phyloP scores from a whole-genome alignment of 2,797 vertebrate genomes.

The Chrysocyon brachyurus region DNA sequence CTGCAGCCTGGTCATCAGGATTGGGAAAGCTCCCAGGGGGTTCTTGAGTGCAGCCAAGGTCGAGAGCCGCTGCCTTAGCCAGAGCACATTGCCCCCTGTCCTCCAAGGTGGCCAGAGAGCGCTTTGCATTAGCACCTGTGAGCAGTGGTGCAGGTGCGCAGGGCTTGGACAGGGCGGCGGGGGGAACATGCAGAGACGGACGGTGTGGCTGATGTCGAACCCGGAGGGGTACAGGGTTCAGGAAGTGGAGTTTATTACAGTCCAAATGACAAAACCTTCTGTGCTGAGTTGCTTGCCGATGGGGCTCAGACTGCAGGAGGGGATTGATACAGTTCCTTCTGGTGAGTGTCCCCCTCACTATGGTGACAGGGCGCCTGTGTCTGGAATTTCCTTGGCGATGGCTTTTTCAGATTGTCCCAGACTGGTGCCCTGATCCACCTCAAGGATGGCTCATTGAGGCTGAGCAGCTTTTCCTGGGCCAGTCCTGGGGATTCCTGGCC shows the following conservation, averaged over 20 bases:
- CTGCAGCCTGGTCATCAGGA: not conserved
- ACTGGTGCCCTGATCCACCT: not conserved
- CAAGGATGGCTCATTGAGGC: slow-evolving; percentile 3
- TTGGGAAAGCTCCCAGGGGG: not conserved
- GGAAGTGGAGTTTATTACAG: slow-evolving; percentile 74
- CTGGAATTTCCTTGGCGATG: slow-evolving; percentile 71
- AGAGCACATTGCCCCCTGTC: not conserved
- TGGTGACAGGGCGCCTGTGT: slow-evolving; percentile 65
- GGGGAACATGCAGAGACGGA: not conserved
- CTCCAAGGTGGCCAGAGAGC: not conserved
- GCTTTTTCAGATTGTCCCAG: slow-evolving; percentile 76
- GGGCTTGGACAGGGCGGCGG: not conserved
- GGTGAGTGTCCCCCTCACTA: slow-evolving; percentile 78
- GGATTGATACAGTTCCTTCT: slow-evolving; percentile 21
- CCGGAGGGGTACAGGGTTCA: slow-evolving; percentile 1
- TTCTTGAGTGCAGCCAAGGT: not conserved
- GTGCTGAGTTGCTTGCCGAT: not conserved
- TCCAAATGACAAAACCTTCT: slow-evolving; percentile 84
- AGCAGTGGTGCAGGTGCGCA: slow-evolving; percentile 57
- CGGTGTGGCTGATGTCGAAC: not conserved
- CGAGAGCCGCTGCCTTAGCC: not conserved
- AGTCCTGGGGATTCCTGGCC: slow-evolving; percentile 32
- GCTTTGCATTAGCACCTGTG: slow-evolving; percentile 39
- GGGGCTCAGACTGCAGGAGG: not conserved
- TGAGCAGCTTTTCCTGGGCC: not conserved